Conservation (phyloP, 2,113 vertebrate species). For the Archocentrus centrarchus region DNA sequence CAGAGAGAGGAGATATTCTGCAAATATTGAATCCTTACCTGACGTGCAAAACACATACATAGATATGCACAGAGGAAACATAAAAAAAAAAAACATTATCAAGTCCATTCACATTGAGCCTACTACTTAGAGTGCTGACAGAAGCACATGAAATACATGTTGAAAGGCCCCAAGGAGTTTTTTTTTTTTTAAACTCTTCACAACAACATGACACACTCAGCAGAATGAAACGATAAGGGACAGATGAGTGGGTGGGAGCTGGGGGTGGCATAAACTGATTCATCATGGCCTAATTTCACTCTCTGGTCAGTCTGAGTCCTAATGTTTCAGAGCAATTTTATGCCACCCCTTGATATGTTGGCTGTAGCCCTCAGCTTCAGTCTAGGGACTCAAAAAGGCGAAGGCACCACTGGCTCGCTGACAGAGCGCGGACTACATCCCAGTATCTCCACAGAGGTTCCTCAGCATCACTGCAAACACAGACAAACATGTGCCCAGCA, state of each 20-base stretch:
- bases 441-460: constrained; percentile 19
- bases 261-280: constrained; percentile 59
- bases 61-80: not conserved
- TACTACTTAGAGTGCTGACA: constrained; percentile 41
- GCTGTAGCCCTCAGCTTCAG: constrained; percentile 26
- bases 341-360: constrained; percentile 51
- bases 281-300: constrained; percentile 64
- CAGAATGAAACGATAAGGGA: constrained; percentile 62
- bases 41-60: not conserved
- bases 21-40: not conserved
- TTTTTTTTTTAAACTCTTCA: constrained; percentile 21
- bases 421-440: not conserved
- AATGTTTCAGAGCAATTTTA: constrained; percentile 54
- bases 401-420: constrained; percentile 28
- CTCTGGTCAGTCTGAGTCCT: constrained; percentile 55
- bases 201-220: constrained; percentile 34
- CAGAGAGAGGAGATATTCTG: not conserved
- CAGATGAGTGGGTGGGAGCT: constrained; percentile 65
- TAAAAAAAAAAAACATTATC: constrained; percentile 20
- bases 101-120: constrained; percentile 49
- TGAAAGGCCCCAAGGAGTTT: constrained; percentile 35
- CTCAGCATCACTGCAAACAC: constrained; percentile 12
- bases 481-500: constrained; percentile 45
- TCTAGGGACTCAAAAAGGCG: constrained; percentile 43
- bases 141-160: constrained; percentile 61